Evolutionary conservation across 2,113 vertebrate genomes (phyloP).

Genomic region (Anarrhichthys ocellatus): DNA sequence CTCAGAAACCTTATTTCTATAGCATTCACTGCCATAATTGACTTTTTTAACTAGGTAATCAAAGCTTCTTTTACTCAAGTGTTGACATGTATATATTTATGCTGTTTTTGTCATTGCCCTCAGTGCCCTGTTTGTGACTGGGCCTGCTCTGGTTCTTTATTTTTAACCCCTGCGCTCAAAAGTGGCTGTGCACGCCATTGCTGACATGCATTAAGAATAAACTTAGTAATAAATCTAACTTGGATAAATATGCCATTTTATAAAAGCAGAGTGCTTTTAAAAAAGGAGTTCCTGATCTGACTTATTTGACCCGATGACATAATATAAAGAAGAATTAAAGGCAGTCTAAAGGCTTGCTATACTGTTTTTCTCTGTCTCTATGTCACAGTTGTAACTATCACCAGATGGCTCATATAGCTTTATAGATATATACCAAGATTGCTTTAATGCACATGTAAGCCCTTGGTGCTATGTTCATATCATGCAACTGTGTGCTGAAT

Average conservation of each 20-base stretch:
- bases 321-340: neutral
- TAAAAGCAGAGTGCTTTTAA: neutral
- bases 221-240: constrained; percentile 18
- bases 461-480: neutral
- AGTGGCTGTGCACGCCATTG: constrained; percentile 36
- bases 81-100: neutral
- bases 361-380: constrained; percentile 5
- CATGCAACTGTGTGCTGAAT: constrained; percentile 28
- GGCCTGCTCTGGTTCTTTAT: constrained; percentile 9
- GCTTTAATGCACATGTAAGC: constrained; percentile 51
- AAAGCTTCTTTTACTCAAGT: neutral
- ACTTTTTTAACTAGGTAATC: neutral
- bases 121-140: neutral
- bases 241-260: constrained; percentile 7
- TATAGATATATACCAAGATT: constrained; percentile 21
- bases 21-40: neutral
- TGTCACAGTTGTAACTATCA: constrained; percentile 14
- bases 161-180: constrained; percentile 42
- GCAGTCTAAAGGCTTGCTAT: neutral
- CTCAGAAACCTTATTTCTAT: neutral
- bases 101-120: constrained; percentile 37
- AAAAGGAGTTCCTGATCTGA: neutral
- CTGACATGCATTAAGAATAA: constrained; percentile 23
- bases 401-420: constrained; percentile 37
- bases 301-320: neutral